phyloP scores from a whole-genome alignment of 2,113 vertebrate genomes.

The Arothron firmamentum region DNA sequence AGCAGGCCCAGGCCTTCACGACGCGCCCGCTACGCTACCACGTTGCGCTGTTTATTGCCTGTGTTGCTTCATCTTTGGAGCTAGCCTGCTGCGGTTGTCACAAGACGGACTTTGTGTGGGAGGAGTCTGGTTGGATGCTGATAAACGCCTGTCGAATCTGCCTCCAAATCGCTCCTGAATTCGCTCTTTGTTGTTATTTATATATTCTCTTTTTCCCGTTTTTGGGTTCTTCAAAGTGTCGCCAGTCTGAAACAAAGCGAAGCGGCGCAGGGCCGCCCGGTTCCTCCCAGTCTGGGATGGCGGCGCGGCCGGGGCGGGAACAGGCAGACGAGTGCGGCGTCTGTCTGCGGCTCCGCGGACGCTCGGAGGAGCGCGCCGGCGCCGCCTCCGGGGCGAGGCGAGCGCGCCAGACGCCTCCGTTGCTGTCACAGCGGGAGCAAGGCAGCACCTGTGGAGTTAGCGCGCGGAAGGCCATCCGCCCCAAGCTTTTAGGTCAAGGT shows the following conservation, averaged over 20 bases:
- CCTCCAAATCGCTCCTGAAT: not conserved
- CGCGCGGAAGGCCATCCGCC: too few relatives aligned
- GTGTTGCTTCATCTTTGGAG: too few relatives aligned
- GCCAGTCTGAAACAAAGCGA: not conserved
- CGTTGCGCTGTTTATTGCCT: too few relatives aligned
- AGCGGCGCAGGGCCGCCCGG: conserved; percentile 8
- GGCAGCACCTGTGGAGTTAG: conserved; percentile 27
- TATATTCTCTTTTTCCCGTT: conserved; percentile 9
- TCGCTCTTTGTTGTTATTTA: not conserved
- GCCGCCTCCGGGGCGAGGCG: conserved; percentile 28
- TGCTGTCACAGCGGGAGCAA: conserved; percentile 22
- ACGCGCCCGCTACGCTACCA: too few relatives aligned
- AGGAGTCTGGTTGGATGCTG: not conserved
- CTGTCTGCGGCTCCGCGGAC: conserved; percentile 57
- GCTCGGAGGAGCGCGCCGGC: conserved; percentile 53
- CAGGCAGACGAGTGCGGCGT: conserved; percentile 29
- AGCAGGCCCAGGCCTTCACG: too few relatives aligned
- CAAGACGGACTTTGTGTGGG: too few relatives aligned
- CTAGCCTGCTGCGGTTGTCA: too few relatives aligned
- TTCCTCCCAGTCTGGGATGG: conserved; percentile 23
- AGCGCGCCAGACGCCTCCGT: conserved; percentile 19
- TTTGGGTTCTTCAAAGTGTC: conserved; percentile 14
- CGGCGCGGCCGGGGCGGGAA: conserved; percentile 39
- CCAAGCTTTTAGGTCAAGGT: conserved; percentile 2
- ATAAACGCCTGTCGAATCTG: not conserved